Conservation (phyloP, 2,888 invertebrate genomes). For the Lottia scabra region DNA sequence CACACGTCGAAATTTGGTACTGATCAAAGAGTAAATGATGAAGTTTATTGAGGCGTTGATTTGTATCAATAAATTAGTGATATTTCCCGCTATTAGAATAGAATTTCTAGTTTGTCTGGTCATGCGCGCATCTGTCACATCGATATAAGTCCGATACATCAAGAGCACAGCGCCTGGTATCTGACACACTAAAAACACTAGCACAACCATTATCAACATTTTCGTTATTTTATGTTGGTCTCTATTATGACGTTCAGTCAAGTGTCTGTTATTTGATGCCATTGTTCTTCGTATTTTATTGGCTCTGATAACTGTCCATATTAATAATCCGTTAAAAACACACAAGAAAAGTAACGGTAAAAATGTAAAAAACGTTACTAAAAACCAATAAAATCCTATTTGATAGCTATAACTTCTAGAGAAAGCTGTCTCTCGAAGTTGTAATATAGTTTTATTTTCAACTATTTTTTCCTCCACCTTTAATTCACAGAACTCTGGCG, state of each 20-base stretch:
- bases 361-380: slow-evolving; percentile 70
- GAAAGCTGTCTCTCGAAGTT: slow-evolving; percentile 65
- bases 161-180: slow-evolving; percentile 77
- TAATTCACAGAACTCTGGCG: slow-evolving; percentile 79
- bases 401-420: slow-evolving; percentile 73
- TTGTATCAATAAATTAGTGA: slow-evolving; percentile 79
- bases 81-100: slow-evolving; percentile 74
- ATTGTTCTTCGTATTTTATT: slow-evolving; percentile 42
- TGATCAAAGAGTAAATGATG: slow-evolving; percentile 81
- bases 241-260: slow-evolving; percentile 37
- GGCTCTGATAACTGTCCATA: slow-evolving; percentile 72
- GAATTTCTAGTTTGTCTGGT: slow-evolving; percentile 31
- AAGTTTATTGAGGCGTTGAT: slow-evolving; percentile 84
- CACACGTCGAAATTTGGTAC: slow-evolving; percentile 80
- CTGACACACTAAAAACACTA: slow-evolving; percentile 81
- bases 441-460: slow-evolving; percentile 30
- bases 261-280: slow-evolving; percentile 26
- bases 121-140: slow-evolving; percentile 30
- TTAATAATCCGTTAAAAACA: slow-evolving; percentile 80
- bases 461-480: slow-evolving; percentile 12
- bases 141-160: slow-evolving; percentile 70
- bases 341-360: slow-evolving; percentile 78
- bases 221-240: slow-evolving; percentile 77
- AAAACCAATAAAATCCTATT: slow-evolving; percentile 76
- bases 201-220: slow-evolving; percentile 82